Evolutionary conservation across 2,797 vertebrate genomes (phyloP), one percentile per base, ranked within the genome.

Genomic region (Pyrocephalus nanus): DNA sequence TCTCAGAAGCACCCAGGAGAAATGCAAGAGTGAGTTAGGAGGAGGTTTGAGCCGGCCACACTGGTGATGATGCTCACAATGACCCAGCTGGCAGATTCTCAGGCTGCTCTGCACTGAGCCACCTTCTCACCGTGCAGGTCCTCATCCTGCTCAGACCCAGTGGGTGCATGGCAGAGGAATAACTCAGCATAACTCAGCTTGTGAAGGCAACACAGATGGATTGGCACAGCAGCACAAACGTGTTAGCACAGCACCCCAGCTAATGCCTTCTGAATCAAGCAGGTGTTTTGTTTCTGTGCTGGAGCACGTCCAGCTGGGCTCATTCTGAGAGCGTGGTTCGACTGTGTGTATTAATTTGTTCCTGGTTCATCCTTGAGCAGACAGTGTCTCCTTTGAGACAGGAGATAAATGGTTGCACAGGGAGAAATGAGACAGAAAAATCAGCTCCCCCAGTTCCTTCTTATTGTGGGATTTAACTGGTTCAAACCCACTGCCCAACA

Each of bases 281-380:
- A 71, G 69, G 54, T 90, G 73, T 90, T 93, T 71, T 77, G 12
- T 61, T 95, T 65, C 92, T 71, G 30, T 71, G 69, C 70, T 90
- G 42, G 32, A 77, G 30, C 34, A 30, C 1, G 1, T 84, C 73
- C 83, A 92, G 38, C 50, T n/a, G 73, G 69, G 69, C 53, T 88
- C 74, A 10, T 57, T 64, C 65, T 27, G 65, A 64, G 51, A 58
- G n/a, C 0, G 0, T 14, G 32, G 13, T 14, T 81, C 61, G 45
- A n/a, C 30, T 58, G 7, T 13, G 50, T 69, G 54, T 55, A 29
- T 79, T 84, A 66, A 54, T 87, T 90, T 78, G 66, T 51, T 84
- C 42, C 73, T 58, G n/a, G 40, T 75, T 76, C 70, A 84, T 70
- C 38, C 17, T 60, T 38, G 55, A 89, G 86, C 36, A 67, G 77